These are phyloP conservation scores for Biston betularia DNA, from an alignment of 2,888 invertebrate genomes.

Conservation along the genomic window DNA sequence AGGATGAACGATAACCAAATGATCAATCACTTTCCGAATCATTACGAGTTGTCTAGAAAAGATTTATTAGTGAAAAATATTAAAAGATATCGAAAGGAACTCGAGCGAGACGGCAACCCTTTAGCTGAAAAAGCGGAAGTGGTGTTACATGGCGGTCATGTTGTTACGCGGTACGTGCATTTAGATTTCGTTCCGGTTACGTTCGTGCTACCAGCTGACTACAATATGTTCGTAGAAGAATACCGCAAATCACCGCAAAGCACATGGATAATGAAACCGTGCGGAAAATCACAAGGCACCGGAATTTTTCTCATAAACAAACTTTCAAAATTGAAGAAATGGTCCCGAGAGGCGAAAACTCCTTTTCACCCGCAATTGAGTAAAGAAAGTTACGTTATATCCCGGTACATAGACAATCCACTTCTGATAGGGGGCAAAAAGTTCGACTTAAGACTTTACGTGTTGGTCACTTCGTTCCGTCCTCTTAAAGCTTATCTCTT, in stretches of 20 bases:
- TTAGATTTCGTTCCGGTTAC: slow-evolving; percentile 96
- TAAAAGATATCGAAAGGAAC: slow-evolving; percentile 96
- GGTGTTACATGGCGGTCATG: slow-evolving; percentile 86
- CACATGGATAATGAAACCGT: slow-evolving; percentile 99
- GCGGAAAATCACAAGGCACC: slow-evolving; percentile 97
- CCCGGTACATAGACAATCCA: slow-evolving; percentile 98
- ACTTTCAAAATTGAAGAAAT: slow-evolving; percentile 96
- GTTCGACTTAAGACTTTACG: slow-evolving; percentile 96
- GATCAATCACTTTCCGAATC: slow-evolving; percentile 98
- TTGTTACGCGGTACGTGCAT: slow-evolving; percentile 90
- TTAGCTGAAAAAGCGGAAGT: slow-evolving; percentile 91
- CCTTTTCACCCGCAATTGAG: slow-evolving; percentile 92
- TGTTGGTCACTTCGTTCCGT: slow-evolving; percentile 96
- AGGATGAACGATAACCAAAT: slow-evolving; percentile 93
- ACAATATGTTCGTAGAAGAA: slow-evolving; percentile 98
- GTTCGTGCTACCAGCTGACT: slow-evolving; percentile 97
- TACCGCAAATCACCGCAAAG: slow-evolving; percentile 97
- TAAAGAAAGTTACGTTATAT: slow-evolving; percentile 97
- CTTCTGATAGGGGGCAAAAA: slow-evolving; percentile 98
- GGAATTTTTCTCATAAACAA: slow-evolving; percentile 98
- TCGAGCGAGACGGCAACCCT: slow-evolving; percentile 95
- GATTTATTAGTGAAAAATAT: slow-evolving; percentile 98
- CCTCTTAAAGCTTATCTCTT: slow-evolving; percentile 97
- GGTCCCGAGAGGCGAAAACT: slow-evolving; percentile 95
- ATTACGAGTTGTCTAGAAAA: slow-evolving; percentile 97